These are phyloP conservation scores for Zonotrichia leucophrys DNA, from an alignment of 2,113 vertebrate species.

Conservation along the genomic window DNA sequence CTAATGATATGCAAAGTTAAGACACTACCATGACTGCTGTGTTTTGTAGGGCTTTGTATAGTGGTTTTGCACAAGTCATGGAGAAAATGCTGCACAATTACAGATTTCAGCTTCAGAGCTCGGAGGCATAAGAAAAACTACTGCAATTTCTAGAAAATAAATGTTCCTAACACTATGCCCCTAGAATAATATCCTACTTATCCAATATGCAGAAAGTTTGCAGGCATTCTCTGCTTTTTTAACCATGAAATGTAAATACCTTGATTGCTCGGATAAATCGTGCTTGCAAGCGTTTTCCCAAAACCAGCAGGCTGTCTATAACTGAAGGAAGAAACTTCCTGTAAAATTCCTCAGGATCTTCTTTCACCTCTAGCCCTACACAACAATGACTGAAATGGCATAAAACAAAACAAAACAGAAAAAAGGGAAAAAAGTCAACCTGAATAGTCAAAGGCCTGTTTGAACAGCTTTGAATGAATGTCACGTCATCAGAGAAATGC, in stretches of 20 bases:
- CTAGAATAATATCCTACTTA: background rate
- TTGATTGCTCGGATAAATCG: constrained; percentile 73
- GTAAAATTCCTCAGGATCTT: constrained; percentile 79
- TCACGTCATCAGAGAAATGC: background rate
- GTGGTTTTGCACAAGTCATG: background rate
- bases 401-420: background rate
- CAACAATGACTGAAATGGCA: constrained; percentile 77
- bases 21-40: background rate
- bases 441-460: background rate
- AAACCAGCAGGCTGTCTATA: constrained; percentile 75
- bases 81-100: background rate
- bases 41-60: background rate
- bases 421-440: background rate
- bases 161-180: background rate
- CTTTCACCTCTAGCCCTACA: constrained; percentile 80
- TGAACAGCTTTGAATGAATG: constrained; percentile 40
- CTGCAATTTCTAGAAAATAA: background rate
- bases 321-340: constrained; percentile 79
- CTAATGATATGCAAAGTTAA: background rate
- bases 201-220: background rate
- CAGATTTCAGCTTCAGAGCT: background rate
- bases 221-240: background rate
- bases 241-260: constrained; percentile 56
- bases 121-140: background rate
- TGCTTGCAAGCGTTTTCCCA: constrained; percentile 78